A percentile compares a stretch with the other conserved stretches of the same genome.
Conservation (phyloP, 2,797 vertebrate species). For the Strix occidentalis region DNA sequence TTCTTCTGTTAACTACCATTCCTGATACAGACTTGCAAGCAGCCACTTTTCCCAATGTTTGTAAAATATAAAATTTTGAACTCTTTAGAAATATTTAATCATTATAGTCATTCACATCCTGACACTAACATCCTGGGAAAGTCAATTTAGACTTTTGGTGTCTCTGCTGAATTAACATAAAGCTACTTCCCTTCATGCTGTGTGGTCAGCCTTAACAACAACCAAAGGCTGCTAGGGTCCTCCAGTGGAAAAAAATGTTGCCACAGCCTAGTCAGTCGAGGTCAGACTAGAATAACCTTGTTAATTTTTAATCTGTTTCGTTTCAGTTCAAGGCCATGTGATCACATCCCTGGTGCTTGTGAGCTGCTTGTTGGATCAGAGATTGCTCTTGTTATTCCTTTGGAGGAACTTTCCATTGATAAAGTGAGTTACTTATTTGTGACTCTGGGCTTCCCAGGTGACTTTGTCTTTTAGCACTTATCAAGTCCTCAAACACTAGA, state of each 20-base stretch:
- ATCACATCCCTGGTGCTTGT: not conserved
- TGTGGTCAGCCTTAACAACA: not conserved
- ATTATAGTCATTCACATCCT: not conserved
- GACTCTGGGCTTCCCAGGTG: not conserved
- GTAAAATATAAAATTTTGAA: not conserved
- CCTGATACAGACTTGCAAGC: not conserved
- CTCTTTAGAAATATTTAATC: not conserved
- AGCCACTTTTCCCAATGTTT: not conserved
- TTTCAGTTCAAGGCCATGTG: not conserved
- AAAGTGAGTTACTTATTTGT: fast-evolving
- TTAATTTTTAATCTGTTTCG: not conserved
- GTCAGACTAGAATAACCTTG: not conserved
- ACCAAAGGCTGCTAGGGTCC: not conserved
- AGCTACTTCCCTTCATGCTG: not conserved
- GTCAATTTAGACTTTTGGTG: not conserved
- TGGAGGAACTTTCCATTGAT: not conserved
- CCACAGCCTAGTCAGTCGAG: not conserved
- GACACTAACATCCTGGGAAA: not conserved
- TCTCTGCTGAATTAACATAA: not conserved
- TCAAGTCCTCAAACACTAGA: not conserved
- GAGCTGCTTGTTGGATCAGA: not conserved
- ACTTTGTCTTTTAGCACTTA: not conserved
- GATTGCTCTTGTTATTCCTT: not conserved
- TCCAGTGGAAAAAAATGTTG: not conserved
- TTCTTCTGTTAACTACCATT: not conserved